Percentiles rank a stretch among this genome's conserved stretches.
phyloP scores from a whole-genome alignment of 2,888 invertebrate genomes.

The Hemistola chrysoprasaria region DNA sequence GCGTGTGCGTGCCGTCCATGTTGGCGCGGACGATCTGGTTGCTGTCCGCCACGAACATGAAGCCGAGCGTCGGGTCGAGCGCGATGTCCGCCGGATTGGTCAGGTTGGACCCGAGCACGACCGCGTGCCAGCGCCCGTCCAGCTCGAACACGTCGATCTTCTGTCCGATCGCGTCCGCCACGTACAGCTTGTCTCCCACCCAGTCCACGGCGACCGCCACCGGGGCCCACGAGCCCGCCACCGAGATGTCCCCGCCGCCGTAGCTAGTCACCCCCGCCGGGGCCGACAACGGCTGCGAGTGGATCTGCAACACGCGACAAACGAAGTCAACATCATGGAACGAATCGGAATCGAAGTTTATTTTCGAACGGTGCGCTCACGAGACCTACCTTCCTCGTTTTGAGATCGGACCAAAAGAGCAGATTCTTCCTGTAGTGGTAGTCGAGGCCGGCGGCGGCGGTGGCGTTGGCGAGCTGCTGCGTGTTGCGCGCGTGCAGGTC shows the following conservation, averaged over 20 bases:
- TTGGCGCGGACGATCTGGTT: conserved; percentile 90
- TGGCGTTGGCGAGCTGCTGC: conserved; percentile 88
- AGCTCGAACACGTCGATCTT: conserved; percentile 96
- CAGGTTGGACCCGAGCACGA: conserved; percentile 94
- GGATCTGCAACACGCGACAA: conserved; percentile 67
- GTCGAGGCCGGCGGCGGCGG: conserved; percentile 93
- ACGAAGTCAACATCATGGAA: too few species aligned
- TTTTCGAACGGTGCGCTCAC: too few species aligned
- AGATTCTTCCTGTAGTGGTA: conserved; percentile 89
- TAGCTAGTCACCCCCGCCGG: conserved; percentile 65
- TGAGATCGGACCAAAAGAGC: conserved; percentile 95
- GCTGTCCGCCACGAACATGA: conserved; percentile 93
- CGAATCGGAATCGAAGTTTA: too few species aligned
- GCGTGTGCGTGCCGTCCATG: conserved; percentile 95
- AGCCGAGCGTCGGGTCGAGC: conserved; percentile 94
- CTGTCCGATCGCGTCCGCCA: conserved; percentile 95
- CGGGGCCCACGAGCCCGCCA: conserved; percentile 94
- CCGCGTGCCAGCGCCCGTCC: conserved; percentile 93
- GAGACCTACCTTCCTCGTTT: conserved; percentile 90
- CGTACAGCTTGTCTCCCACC: conserved; percentile 97
- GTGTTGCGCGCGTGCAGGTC: conserved; percentile 84
- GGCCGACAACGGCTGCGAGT: conserved; percentile 80
- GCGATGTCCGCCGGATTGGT: conserved; percentile 96
- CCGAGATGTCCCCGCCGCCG: conserved; percentile 84
- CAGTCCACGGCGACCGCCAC: conserved; percentile 97